Conservation (phyloP, 2,797 vertebrate genomes). For the Malurus splendens region DNA sequence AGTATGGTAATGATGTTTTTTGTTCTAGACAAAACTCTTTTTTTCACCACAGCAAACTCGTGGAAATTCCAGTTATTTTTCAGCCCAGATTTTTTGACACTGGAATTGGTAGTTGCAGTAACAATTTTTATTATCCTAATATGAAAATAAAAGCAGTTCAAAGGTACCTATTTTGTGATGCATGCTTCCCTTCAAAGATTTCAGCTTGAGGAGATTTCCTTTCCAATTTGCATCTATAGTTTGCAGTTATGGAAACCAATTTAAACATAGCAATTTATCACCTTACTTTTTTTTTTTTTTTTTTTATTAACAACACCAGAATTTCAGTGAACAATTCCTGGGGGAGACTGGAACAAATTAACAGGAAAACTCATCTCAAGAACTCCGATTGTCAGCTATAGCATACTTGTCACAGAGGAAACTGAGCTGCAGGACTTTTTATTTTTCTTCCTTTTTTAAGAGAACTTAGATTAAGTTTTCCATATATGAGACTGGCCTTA, state of each 20-base stretch:
- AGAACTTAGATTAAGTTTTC: background rate
- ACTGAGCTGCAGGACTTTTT: background rate
- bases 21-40: background rate
- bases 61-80: background rate
- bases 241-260: background rate
- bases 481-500: background rate
- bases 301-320: background rate
- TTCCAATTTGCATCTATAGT: background rate
- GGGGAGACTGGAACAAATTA: background rate
- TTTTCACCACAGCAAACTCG: background rate
- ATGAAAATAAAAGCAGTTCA: background rate
- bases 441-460: background rate
- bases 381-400: background rate
- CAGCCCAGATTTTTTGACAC: background rate
- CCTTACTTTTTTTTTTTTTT: accelerated
- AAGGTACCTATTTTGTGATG: background rate
- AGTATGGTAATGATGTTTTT: background rate
- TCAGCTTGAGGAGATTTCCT: background rate
- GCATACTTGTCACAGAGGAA: background rate
- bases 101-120: background rate
- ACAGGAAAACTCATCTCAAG: background rate
- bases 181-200: background rate
- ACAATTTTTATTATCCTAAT: background rate
- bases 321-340: background rate
- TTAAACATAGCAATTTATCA: background rate